phyloP scores from a whole-genome alignment of 2,113 vertebrate species.

The Orientallactaga bullata region DNA sequence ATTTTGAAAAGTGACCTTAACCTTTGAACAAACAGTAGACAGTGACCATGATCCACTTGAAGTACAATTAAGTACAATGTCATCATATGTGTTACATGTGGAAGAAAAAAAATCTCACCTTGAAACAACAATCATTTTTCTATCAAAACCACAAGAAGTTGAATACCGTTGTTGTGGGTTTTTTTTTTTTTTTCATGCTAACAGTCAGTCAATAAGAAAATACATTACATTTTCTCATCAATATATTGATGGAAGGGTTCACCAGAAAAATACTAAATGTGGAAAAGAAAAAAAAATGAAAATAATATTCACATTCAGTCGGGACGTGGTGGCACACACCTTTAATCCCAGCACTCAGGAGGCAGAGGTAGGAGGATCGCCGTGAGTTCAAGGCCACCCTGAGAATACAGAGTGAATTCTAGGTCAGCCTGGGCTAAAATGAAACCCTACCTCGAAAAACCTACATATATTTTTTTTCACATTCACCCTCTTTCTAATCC shows the following conservation, averaged over 20 bases:
- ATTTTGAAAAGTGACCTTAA: neutral
- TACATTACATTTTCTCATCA: constrained; percentile 3
- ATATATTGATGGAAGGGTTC: neutral
- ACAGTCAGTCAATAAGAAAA: constrained; percentile 40
- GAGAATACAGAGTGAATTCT: too few relatives aligned
- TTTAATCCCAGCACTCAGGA: too few relatives aligned
- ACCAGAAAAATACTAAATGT: neutral
- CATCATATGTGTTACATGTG: neutral
- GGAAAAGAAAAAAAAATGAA: constrained; percentile 23
- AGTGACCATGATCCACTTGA: neutral
- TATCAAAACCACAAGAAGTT: neutral
- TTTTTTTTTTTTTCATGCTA: neutral
- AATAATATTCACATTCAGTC: neutral
- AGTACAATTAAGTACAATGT: neutral
- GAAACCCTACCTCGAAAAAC: too few relatives aligned
- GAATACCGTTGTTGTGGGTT: neutral
- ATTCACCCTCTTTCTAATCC: neutral
- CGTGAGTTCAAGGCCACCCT: too few relatives aligned
- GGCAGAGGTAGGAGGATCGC: too few relatives aligned
- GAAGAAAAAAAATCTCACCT: constrained; percentile 47
- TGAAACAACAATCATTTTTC: constrained; percentile 30
- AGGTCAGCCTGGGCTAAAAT: too few relatives aligned
- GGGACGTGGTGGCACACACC: too few relatives aligned
- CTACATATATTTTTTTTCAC: too few relatives aligned
- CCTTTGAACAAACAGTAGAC: constrained; percentile 24